Conservation (phyloP, 2,888 invertebrate species). For the Drosophila tripunctata region DNA sequence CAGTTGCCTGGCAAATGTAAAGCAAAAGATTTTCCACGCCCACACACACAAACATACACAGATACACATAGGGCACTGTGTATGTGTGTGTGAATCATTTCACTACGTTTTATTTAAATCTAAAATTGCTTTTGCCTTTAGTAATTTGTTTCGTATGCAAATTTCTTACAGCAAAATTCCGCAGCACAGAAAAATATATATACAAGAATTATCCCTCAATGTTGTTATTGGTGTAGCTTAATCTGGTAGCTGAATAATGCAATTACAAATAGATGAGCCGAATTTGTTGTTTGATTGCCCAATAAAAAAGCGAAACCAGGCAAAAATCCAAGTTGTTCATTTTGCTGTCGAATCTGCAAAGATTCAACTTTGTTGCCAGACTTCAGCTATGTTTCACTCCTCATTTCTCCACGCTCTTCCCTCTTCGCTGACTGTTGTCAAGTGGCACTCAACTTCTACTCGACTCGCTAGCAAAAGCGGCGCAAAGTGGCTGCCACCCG, state of each 20-base stretch:
- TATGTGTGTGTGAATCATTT: constrained; percentile 15
- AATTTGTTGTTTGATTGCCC: constrained; percentile 48
- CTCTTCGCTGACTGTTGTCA: constrained; percentile 6
- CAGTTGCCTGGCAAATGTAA: constrained; percentile 52
- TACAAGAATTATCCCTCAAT: constrained; percentile 17
- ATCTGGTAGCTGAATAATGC: constrained; percentile 45
- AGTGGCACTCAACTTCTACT: constrained; percentile 69
- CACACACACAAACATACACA: constrained; percentile 11
- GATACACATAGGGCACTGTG: not conserved
- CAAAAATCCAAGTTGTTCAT: constrained; percentile 25
- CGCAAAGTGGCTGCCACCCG: constrained; percentile 44
- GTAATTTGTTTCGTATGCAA: constrained; percentile 72
- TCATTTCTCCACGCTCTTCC: not conserved
- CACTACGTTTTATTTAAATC: constrained; percentile 58
- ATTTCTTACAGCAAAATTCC: constrained; percentile 35
- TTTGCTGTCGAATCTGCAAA: constrained; percentile 14
- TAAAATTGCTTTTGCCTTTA: constrained; percentile 65
- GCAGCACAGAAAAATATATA: not conserved
- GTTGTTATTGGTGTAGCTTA: constrained; percentile 29
- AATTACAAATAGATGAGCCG: constrained; percentile 53
- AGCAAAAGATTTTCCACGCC: constrained; percentile 54
- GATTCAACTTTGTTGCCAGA: constrained; percentile 1
- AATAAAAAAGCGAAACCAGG: constrained; percentile 14
- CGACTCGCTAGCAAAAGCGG: constrained; percentile 50
- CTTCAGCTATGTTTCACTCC: not conserved